These are phyloP conservation scores for Popillia japonica DNA, from an alignment of 1,140 invertebrate species.

Conservation along the genomic window DNA sequence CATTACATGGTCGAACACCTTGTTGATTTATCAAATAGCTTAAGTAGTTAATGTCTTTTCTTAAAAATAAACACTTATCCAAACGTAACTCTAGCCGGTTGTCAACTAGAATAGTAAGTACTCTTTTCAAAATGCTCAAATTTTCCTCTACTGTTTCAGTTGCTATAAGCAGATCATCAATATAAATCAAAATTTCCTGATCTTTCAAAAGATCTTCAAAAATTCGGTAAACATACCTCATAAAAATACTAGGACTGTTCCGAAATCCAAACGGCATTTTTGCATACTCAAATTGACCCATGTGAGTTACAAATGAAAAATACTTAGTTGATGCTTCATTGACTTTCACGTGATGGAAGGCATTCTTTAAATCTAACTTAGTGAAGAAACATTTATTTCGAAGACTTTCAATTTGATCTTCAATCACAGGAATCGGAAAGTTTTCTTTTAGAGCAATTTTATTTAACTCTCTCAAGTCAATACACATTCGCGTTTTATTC, in stretches of 20 bases:
- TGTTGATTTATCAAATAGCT: slow-evolving; percentile 22
- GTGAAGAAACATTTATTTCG: slow-evolving; percentile 48
- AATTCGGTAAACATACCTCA: slow-evolving; percentile 35
- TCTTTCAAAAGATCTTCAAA: slow-evolving; percentile 33
- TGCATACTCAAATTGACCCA: slow-evolving; percentile 39
- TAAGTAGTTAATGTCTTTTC: neutral
- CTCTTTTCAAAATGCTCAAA: slow-evolving; percentile 41
- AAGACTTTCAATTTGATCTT: slow-evolving; percentile 54
- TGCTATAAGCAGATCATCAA: slow-evolving; percentile 48
- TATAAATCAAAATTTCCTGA: slow-evolving; percentile 42
- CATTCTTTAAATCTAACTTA: slow-evolving; percentile 46
- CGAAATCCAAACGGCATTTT: slow-evolving; percentile 35
- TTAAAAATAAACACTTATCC: slow-evolving; percentile 40
- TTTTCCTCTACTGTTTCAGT: slow-evolving; percentile 44
- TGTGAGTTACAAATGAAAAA: slow-evolving; percentile 38
- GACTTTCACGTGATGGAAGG: slow-evolving; percentile 39
- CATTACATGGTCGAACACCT: slow-evolving; percentile 16
- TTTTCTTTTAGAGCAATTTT: slow-evolving; percentile 53
- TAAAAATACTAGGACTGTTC: slow-evolving; percentile 38
- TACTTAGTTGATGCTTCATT: slow-evolving; percentile 38
- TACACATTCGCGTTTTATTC: slow-evolving; percentile 58
- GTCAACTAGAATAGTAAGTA: slow-evolving; percentile 37
- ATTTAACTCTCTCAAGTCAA: slow-evolving; percentile 65
- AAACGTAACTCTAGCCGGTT: slow-evolving; percentile 17
- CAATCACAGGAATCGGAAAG: slow-evolving; percentile 56